Evolutionary conservation across 2,797 vertebrate species (phyloP), one percentile per base, ranked within the genome.

Genomic region (Cryptoblepharus egeriae): DNA sequence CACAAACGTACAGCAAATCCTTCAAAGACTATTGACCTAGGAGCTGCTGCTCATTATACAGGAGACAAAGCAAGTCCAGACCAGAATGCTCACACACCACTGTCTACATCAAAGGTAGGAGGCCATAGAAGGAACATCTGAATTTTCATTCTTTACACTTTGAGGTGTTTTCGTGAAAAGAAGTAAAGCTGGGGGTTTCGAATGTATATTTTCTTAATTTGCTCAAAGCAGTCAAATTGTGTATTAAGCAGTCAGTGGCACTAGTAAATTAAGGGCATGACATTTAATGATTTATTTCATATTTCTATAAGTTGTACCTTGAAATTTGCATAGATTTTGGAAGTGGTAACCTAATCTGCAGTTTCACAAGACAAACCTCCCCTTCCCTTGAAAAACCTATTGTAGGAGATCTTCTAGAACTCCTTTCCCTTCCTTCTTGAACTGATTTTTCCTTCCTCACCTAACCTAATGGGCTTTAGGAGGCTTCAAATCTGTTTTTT

Each of bases 1-100:
- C 96, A 97, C 88, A 99, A 99, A 93, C 97, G 96, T 91, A 97
- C 97, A 77, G 97, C 97, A 64, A 96, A 97, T 73, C 98, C 98
- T 28, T 97, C 98, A 69, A 99, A 96, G 95, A 98, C 97, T 71
- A 97, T 99, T 87, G 98, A 99, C 94, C 93, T 99, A 65, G 98
- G 99, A 57, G 99, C 99, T 2, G 99, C 99, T 77, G 98, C 98
- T 26, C 91, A 96, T 95, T 99, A 99, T 93, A 97, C 96, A 26
- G 99, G 99, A 80, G 97, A 98, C 85, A 94, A 94, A 89, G 91
- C 94, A 82, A 97, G 97, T 83, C 93, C 94, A 4, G 98, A 98
- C 58, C 94, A 95, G 92, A 95, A 94, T 70, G 89, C 93, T 88
- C 91, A 95, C 35, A 86, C 87, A 75, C 90, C 93, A 76, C 94